A percentile compares a stretch with the other conserved stretches of the same genome.
These are phyloP conservation scores for Poeciliopsis paucimaculata DNA, from an alignment of 2,797 vertebrate genomes.

Conservation along the genomic window DNA sequence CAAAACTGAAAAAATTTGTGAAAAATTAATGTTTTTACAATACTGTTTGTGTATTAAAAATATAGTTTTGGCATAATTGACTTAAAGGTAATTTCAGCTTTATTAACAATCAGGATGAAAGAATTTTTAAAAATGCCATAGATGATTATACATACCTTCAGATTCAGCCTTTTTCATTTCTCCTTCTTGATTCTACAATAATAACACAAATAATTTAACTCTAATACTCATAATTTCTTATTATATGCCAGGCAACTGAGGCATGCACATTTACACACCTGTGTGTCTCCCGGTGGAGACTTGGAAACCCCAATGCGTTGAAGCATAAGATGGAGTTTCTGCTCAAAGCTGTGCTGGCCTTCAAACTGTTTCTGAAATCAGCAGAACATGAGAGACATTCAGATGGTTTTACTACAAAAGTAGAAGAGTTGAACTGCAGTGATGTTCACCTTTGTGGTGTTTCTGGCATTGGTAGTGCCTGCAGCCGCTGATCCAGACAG, in stretches of 20 bases:
- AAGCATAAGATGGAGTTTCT: conserved; percentile 94
- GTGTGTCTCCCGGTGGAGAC: conserved; percentile 85
- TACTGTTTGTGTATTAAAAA: neutral
- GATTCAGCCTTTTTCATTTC: conserved; percentile 83
- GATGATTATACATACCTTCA: conserved; percentile 70
- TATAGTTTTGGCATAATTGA: neutral
- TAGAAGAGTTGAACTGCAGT: neutral
- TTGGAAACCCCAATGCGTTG: conserved; percentile 93
- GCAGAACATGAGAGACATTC: conserved; percentile 10
- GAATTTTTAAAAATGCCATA: conserved; percentile 16
- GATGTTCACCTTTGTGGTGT: conserved; percentile 83
- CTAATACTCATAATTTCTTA: neutral
- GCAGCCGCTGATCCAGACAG: conserved; percentile 89
- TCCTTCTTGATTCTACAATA: conserved; percentile 73
- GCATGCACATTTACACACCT: conserved; percentile 57
- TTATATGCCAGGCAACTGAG: conserved; percentile 1
- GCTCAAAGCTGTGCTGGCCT: conserved; percentile 91
- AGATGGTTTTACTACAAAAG: neutral
- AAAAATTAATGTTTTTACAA: neutral
- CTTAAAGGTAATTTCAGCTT: conserved; percentile 26
- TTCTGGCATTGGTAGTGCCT: conserved; percentile 76
- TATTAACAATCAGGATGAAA: conserved; percentile 27
- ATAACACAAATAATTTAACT: conserved; percentile 26
- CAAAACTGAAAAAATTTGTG: neutral
- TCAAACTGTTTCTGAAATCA: conserved; percentile 87